Base-by-base conservation (phyloP, 23 tunicate species). In the Styela plicata region DNA sequence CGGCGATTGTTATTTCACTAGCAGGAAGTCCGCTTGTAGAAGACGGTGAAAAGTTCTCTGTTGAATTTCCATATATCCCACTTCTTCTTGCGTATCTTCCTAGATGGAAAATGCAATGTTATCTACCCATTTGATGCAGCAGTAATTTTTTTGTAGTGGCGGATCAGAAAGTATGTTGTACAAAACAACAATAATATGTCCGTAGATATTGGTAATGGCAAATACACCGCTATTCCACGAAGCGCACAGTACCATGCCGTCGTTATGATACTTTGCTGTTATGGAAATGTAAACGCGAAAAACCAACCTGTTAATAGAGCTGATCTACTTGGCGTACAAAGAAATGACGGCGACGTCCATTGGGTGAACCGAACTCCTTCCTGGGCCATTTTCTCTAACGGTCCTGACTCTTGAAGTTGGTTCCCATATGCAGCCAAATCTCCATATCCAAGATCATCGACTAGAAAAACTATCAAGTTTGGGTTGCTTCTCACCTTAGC, bases 301-400 rank as follows among this genome's bases (percentile, higher is more conserved):
- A 61, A 19, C 21, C 13, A 24, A 86, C 95, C 95, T 67, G 95
- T 90, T 32, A 90, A 73, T 2, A 90, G 62, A 3, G 90, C 86
- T 35, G 90, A 86, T 16, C 95, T 82, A 61, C 90, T 86, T 22
- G 95, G 95, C 10, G 90, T 69, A 64, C 95, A 90, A 37, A 86
- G 16, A 24, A 89, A 67, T 5, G 68, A 82, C 2, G 89, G 70
- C 2, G 95, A 63, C 37, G 80, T 86, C 90, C 89, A 90, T 52
- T 90, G 90, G 18, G 90, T 86, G 61, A 90, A 90, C 28, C 73
- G 74, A 76, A 85, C 34, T 23, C 95, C 95, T 81, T 90, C 86
- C n/a, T 67, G 69, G 1, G 90, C 95, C 69, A 90, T 33, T 2
- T 74, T 37, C 52, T 90, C 95, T 63, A 90, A 52, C 24, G 85